Evolutionary conservation across 2,113 vertebrate species (phyloP).

Genomic region (Entelurus aequoreus): DNA sequence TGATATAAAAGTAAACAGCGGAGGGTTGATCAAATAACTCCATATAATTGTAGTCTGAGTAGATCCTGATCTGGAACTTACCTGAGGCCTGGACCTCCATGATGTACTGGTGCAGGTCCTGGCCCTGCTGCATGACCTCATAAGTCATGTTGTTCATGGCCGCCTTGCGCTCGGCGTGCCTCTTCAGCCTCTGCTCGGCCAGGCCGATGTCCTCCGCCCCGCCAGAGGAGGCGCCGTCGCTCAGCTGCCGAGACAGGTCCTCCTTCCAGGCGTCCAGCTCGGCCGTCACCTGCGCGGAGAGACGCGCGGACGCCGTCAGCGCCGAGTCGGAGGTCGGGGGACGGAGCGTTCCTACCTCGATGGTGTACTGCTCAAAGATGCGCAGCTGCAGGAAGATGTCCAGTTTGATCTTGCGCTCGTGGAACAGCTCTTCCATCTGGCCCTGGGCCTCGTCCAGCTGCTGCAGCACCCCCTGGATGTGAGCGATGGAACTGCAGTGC

Average conservation of each 20-base stretch:
- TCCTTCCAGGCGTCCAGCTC: slow-evolving; percentile 96
- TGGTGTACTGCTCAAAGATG: slow-evolving; percentile 96
- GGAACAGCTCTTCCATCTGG: slow-evolving; percentile 98
- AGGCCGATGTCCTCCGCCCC: slow-evolving; percentile 81
- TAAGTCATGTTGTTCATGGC: slow-evolving; percentile 99
- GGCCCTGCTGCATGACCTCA: slow-evolving; percentile 96
- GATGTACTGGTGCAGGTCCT: slow-evolving; percentile 97
- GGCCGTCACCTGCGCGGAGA: slow-evolving; percentile 80
- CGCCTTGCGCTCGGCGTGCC: slow-evolving; percentile 88
- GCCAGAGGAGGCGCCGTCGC: slow-evolving; percentile 37
- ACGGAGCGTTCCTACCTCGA: slow-evolving; percentile 76
- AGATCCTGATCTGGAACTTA: too few relatives aligned
- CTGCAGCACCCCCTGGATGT: slow-evolving; percentile 95
- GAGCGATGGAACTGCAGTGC: slow-evolving; percentile 94
- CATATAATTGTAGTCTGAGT: too few relatives aligned
- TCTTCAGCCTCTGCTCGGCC: slow-evolving; percentile 90
- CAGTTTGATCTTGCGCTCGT: slow-evolving; percentile 94
- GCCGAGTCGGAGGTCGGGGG: background rate
- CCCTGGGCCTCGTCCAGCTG: slow-evolving; percentile 95
- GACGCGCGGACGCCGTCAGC: background rate
- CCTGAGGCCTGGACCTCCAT: slow-evolving; percentile 99
- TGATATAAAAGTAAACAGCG: too few relatives aligned
- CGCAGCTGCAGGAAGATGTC: slow-evolving; percentile 96
- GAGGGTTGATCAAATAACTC: too few relatives aligned
- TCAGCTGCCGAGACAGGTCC: slow-evolving; percentile 84